Conservation (phyloP, 2,888 invertebrate genomes). For the Drosophila subsilvestris region DNA sequence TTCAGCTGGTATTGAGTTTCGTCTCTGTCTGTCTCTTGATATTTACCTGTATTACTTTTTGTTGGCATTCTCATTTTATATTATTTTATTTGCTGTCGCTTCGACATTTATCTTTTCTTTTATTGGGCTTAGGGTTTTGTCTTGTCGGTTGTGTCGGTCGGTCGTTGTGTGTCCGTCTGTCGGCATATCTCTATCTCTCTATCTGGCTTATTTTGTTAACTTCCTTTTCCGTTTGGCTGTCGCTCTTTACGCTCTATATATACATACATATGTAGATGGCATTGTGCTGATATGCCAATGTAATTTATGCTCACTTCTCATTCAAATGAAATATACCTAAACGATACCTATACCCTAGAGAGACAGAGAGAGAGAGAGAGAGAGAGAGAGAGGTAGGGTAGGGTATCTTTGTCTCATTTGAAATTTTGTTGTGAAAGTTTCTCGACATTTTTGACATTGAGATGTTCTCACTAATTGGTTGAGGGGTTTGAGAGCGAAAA, state of each 20-base stretch:
- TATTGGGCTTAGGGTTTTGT: slow-evolving; percentile 70
- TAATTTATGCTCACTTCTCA: slow-evolving; percentile 71
- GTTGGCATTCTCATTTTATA: slow-evolving; percentile 9
- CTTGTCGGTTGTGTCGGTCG: slow-evolving; percentile 5
- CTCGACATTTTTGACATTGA: slow-evolving; percentile 26
- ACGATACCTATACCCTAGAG: slow-evolving; percentile 9
- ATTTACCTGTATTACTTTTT: slow-evolving; percentile 64
- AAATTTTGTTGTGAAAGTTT: slow-evolving; percentile 36
- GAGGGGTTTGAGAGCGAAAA: not conserved
- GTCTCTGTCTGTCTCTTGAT: slow-evolving; percentile 51
- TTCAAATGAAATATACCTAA: slow-evolving; percentile 67
- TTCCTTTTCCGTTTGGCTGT: slow-evolving; percentile 71
- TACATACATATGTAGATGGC: slow-evolving; percentile 60
- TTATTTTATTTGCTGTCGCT: slow-evolving; percentile 46
- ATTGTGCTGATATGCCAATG: slow-evolving; percentile 70
- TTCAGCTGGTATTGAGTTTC: slow-evolving; percentile 69
- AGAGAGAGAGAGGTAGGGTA: not conserved
- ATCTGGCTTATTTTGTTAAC: slow-evolving; percentile 79
- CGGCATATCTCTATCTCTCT: slow-evolving; percentile 72
- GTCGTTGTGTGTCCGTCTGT: slow-evolving; percentile 28
- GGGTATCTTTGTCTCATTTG: not conserved
- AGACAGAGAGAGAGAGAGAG: not conserved
- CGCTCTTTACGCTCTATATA: slow-evolving; percentile 70
- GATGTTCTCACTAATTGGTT: slow-evolving; percentile 37
- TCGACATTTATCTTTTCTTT: slow-evolving; percentile 75